phyloP scores from a whole-genome alignment of 2,113 vertebrate genomes.

The Helogale parvula region DNA sequence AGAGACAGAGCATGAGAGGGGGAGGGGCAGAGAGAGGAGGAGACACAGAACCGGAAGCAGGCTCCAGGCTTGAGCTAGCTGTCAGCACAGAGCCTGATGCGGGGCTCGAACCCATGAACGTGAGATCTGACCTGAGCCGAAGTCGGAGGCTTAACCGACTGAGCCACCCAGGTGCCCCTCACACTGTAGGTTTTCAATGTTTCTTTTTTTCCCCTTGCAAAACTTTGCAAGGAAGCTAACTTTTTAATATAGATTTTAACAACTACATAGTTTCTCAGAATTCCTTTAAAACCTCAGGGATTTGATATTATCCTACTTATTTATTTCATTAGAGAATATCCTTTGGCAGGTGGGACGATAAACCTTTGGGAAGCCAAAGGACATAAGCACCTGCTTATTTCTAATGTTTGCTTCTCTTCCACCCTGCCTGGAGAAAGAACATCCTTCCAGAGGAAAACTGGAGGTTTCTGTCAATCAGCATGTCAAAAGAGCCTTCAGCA shows the following conservation, averaged over 20 bases:
- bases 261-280: not conserved
- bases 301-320: not conserved
- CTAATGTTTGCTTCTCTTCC: constrained; percentile 18
- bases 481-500: not conserved
- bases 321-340: constrained; percentile 49
- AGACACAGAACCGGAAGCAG: too few relatives aligned
- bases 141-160: too few relatives aligned
- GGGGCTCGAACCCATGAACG: too few relatives aligned
- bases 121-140: too few relatives aligned
- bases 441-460: constrained; percentile 47
- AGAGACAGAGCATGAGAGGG: too few relatives aligned
- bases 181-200: not conserved
- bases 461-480: constrained; percentile 59
- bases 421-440: constrained; percentile 25
- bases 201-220: not conserved
- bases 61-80: too few relatives aligned
- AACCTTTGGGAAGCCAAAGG: not conserved
- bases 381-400: constrained; percentile 1
- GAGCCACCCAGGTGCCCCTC: too few relatives aligned
- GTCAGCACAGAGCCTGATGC: too few relatives aligned
- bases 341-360: not conserved
- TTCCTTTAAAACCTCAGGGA: not conserved
- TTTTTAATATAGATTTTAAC: not conserved
- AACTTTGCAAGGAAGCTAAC: not conserved
- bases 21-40: too few relatives aligned